Evolutionary conservation across 37 sponge, comb jelly and placozoan species (phyloP).

Genomic region (Hexactinellida sp.): DNA sequence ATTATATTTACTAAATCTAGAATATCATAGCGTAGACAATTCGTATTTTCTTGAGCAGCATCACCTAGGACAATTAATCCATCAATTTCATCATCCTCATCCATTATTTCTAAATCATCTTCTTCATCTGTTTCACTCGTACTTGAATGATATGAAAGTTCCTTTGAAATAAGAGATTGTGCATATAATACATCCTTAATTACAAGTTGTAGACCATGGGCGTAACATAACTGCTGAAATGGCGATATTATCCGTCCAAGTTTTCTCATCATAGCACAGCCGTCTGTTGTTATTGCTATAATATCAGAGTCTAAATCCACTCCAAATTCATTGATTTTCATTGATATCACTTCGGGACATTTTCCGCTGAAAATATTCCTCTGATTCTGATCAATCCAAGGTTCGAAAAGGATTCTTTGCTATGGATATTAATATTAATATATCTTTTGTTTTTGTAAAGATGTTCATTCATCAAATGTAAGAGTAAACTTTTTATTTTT

Average conservation of each 20-base stretch:
- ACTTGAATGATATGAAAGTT: conserved; percentile 10
- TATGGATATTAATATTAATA: neutral
- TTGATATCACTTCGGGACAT: neutral
- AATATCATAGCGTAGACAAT: conserved; percentile 15
- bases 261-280: conserved; percentile 13
- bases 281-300: conserved; percentile 12
- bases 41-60: conserved; percentile 5
- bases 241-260: neutral
- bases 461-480: conserved; percentile 9
- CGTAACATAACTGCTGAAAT: neutral
- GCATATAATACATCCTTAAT: neutral
- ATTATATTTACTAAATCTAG: neutral
- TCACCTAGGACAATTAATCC: conserved; percentile 8
- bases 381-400: neutral
- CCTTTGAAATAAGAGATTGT: neutral
- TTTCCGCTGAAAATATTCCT: neutral
- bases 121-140: conserved; percentile 1
- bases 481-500: neutral
- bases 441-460: conserved; percentile 7
- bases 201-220: neutral
- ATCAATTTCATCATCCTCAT: neutral
- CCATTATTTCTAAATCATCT: neutral
- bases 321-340: neutral
- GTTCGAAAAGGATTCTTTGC: neutral
- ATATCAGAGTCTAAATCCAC: neutral